These are phyloP conservation scores for Ranitomeya variabilis DNA, from an alignment of 2,113 vertebrate genomes.

Conservation along the genomic window DNA sequence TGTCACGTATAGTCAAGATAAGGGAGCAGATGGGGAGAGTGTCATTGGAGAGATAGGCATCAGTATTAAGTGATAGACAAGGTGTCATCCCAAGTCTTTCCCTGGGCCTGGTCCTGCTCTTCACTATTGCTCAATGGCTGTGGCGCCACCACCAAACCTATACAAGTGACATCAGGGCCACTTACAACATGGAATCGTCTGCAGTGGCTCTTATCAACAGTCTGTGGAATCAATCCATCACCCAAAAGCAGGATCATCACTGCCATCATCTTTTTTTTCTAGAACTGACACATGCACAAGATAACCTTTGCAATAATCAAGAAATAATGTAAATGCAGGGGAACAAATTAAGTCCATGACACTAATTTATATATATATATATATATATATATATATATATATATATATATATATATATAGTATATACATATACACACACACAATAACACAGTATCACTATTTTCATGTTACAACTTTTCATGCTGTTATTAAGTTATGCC, in stretches of 20 bases:
- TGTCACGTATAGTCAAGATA: constrained; percentile 48
- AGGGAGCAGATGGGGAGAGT: constrained; percentile 42
- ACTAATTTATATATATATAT: too few relatives aligned
- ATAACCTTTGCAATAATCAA: too few relatives aligned
- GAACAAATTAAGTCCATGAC: too few relatives aligned
- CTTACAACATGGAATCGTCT: constrained; percentile 47
- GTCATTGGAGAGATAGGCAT: constrained; percentile 51
- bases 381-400: too few relatives aligned
- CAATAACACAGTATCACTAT: too few relatives aligned
- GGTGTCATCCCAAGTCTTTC: constrained; percentile 50
- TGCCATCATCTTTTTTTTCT: neutral
- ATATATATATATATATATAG: too few relatives aligned
- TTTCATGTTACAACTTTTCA: too few relatives aligned
- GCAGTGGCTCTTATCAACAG: constrained; percentile 45
- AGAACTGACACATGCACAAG: too few relatives aligned
- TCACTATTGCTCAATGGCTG: neutral
- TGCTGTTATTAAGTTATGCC: too few relatives aligned
- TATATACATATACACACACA: too few relatives aligned
- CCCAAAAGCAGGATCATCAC: neutral
- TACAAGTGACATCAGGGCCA: neutral
- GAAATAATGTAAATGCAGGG: too few relatives aligned
- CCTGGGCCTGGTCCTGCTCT: constrained; percentile 34
- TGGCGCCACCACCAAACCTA: neutral
- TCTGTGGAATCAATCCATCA: constrained; percentile 3
- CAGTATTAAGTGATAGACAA: constrained; percentile 38